A percentile compares a stretch with the other conserved stretches of the same genome.
phyloP scores from a whole-genome alignment of 2,113 vertebrate genomes.

The Hiodon alosoides region DNA sequence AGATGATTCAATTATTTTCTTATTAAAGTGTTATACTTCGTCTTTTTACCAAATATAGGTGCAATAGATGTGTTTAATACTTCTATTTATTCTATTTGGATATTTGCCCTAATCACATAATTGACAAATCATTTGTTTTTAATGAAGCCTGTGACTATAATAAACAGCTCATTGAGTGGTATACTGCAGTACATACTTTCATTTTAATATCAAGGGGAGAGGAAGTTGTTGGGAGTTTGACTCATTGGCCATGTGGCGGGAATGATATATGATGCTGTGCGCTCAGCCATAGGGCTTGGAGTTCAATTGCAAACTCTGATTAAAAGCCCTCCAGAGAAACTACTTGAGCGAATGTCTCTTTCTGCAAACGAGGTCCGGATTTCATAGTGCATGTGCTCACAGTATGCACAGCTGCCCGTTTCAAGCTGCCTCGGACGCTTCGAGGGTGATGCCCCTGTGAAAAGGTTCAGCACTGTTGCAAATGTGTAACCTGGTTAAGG shows the following conservation, averaged over 20 bases:
- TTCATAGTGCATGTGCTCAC: conserved; percentile 4
- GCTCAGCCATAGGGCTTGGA: neutral
- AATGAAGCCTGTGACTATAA: conserved; percentile 5
- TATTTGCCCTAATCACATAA: too few relatives aligned
- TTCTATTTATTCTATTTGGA: too few relatives aligned
- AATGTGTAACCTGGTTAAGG: neutral
- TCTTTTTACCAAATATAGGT: too few relatives aligned
- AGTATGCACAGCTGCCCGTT: neutral
- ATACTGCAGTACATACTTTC: neutral
- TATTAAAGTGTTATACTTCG: too few relatives aligned
- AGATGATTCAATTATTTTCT: too few relatives aligned
- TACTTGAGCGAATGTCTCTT: neutral
- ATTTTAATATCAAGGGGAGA: neutral
- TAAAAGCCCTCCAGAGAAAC: conserved; percentile 9
- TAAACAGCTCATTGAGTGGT: neutral
- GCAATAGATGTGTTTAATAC: too few relatives aligned
- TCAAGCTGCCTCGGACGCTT: neutral
- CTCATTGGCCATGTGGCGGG: neutral
- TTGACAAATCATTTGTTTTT: neutral
- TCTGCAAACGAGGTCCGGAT: conserved; percentile 6
- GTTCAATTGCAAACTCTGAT: conserved; percentile 14
- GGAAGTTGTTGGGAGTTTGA: neutral
- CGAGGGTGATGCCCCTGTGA: neutral
- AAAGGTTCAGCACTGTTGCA: neutral
- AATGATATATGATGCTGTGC: conserved; percentile 5